Evolutionary conservation across 1,140 invertebrate genomes (phyloP), one percentile per base, ranked within the genome.

Genomic region (Tetramorium parvispinum): DNA sequence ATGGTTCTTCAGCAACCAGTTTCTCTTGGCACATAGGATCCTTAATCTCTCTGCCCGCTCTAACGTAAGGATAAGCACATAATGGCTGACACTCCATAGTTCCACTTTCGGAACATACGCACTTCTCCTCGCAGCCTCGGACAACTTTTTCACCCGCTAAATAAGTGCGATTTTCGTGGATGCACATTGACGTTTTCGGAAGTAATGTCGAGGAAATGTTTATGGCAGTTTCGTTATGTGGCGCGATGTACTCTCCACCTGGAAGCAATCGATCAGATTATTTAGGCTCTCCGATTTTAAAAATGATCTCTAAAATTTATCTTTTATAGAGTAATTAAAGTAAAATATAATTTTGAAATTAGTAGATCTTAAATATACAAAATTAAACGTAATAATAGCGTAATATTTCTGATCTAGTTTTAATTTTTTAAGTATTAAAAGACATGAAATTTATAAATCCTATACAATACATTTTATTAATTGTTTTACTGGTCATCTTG

Each of bases 11-110:
- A 16, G 96, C 95, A 10, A 95, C 87, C 10, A 96, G 95, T 87
- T 96, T 96, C 88, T 98, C 97, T 59, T 96, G 95, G 91, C 98
- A 98, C 32, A 97, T 93, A 1, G 97, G 96, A 95, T 98, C 97
- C 49, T 96, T 95, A 71, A 96, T 94, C 81, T 95, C 95, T 91
- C 96, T 95, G 40, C 97, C 97, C 3, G 96, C 95, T 77, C 96
- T 95, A 82, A 97, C 96, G 63, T 96, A 97, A 5, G 96, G 96
- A 16, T 94, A 95, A 49, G 93, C 93, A 91, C 97, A 98, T 32
- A 97, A 93, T 0, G 97, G 97, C n/a, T 96, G 95, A 91, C 97
- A 98, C 85, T 97, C 95, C 1, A 92, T 89, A 66, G 95, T 94
- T 8, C 97, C 97, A 18, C 94, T 95, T 27, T 96, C 94, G 0